phyloP scores from a whole-genome alignment of 2,113 vertebrate genomes.

The Pycnonotus jocosus region DNA sequence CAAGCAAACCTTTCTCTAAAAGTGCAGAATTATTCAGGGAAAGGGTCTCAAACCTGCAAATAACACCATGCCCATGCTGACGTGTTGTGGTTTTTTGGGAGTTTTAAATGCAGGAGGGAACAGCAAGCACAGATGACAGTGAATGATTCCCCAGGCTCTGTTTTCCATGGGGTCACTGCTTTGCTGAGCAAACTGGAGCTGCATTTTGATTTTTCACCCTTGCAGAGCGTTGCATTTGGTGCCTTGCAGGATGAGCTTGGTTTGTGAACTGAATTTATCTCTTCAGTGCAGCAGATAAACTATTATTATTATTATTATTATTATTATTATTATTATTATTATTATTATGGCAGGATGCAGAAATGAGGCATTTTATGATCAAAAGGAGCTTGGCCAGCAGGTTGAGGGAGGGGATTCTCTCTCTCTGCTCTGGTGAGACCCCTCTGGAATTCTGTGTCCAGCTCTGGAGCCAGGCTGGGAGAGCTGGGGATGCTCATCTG shows the following conservation, averaged over 20 bases:
- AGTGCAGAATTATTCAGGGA: background rate
- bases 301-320: fast-evolving
- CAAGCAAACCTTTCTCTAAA: background rate
- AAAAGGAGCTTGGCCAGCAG: background rate
- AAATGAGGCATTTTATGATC: background rate
- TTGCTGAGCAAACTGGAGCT: background rate
- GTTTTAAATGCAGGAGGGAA: background rate
- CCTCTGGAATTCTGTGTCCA: background rate
- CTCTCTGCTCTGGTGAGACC: background rate
- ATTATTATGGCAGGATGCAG: background rate
- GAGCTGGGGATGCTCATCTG: fast-evolving
- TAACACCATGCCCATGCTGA: fast-evolving
- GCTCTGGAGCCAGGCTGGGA: background rate
- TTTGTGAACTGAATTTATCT: no score
- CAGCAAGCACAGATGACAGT: background rate
- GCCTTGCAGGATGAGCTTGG: no score
- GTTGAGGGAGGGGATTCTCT: background rate
- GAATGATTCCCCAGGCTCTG: background rate
- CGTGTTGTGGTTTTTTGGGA: background rate
- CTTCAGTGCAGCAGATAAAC: background rate
- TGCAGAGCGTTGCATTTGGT: background rate
- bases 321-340: fast-evolving
- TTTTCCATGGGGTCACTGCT: background rate
- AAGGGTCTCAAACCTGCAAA: background rate
- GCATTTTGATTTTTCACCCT: background rate